Base-by-base conservation (phyloP, 2,888 invertebrate genomes). In the Eupithecia tripunctaria region DNA sequence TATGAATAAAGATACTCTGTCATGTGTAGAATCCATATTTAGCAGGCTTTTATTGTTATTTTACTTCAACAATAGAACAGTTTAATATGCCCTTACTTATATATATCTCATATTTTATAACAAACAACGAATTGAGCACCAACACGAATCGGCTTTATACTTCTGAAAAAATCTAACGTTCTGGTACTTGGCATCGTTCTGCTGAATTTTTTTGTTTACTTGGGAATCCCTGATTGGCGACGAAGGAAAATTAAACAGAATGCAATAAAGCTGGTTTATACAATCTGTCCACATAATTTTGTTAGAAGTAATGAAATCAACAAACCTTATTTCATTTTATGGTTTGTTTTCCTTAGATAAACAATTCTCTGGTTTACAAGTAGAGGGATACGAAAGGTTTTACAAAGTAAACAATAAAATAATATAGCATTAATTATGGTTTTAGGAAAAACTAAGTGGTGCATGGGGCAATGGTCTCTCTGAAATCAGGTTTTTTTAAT, bases 231-330 rank as follows among this genome's bases (percentile, higher is more conserved):
- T 62, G 62, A 62, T 63, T 63, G 62, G 36, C 64, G 25, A 64
- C 43, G 21, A 60, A 25, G 21, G 41, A 63, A 63, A 68, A 59
- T 64, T 64, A 25, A 21, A 64, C 32, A 64, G 38, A 64, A 64
- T 64, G 64, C 38, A n/a, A 36, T 64, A 64, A 64, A 62, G 21
- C 64, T 38, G 38, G 64, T 38, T 64, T 64, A 25, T 38, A 64
- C 64, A 36, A 41, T 36, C 64, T 72, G 51, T 68, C 41, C 29
- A 59, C 41, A 63, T 18, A 41, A 47, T 36, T 47, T 47, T 43
- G 10, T 29, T 66, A 27, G 18, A 43, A 18, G 15, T 43, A 66
- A 66, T 43, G 43, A 66, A 66, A 66, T 47, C 47, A 43, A 29
- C 43, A 29, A 29, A 51, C 66, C n/a, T 14, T 41, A 47, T 66